phyloP scores from a whole-genome alignment of 2,113 vertebrate genomes.

The Dicrurus megarhynchus region DNA sequence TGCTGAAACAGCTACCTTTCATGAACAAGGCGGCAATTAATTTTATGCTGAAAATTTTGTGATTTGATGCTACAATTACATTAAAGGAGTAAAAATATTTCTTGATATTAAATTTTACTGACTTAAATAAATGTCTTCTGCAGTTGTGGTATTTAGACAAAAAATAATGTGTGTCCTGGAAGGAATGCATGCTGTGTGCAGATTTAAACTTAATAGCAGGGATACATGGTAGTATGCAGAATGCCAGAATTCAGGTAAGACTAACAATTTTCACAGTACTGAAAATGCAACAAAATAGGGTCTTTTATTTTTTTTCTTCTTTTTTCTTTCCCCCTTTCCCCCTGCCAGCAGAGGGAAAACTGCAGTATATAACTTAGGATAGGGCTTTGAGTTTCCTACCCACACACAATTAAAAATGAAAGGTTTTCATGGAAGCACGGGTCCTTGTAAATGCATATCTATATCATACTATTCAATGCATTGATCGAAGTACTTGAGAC shows the following conservation, averaged over 20 bases:
- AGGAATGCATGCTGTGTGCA: neutral
- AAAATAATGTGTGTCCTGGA: neutral
- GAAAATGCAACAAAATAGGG: neutral
- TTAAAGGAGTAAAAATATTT: neutral
- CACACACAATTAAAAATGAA: neutral
- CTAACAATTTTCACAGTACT: neutral
- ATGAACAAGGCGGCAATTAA: neutral
- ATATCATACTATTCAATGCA: neutral
- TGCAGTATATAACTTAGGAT: neutral
- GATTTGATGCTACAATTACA: neutral
- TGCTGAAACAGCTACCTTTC: neutral
- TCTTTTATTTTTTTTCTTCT: accelerated
- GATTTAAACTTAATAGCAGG: neutral
- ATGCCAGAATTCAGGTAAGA: neutral
- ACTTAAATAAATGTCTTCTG: neutral
- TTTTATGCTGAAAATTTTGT: neutral
- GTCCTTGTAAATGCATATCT: neutral
- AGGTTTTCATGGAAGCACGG: neutral
- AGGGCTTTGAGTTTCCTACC: neutral
- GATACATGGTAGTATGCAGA: neutral
- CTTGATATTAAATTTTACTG: neutral
- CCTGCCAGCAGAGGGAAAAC: neutral
- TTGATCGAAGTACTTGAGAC: neutral
- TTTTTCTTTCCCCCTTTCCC: accelerated
- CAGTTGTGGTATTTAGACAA: neutral